These are phyloP conservation scores for Pipistrellus nathusii DNA, from an alignment of 2,797 vertebrate genomes.

Conservation along the genomic window DNA sequence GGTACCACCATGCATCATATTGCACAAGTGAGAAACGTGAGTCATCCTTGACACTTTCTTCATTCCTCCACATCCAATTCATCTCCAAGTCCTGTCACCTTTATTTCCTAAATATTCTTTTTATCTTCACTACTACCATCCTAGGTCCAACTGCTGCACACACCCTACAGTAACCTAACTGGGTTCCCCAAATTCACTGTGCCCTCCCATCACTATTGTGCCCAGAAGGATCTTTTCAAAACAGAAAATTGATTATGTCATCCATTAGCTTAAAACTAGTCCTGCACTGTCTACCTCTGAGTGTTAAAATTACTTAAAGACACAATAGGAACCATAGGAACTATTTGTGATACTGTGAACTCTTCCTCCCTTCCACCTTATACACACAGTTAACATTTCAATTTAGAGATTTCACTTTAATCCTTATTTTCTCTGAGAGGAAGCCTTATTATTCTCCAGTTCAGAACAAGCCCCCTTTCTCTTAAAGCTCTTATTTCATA, in stretches of 20 bases:
- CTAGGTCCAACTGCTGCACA: neutral
- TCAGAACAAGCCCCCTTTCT: neutral
- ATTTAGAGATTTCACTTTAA: neutral
- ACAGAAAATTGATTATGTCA: neutral
- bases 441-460: neutral
- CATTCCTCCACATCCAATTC: neutral
- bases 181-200: neutral
- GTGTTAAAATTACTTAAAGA: neutral
- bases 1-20: neutral
- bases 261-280: neutral
- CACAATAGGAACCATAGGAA: neutral
- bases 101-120: neutral
- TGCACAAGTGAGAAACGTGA: neutral
- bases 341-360: neutral
- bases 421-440: neutral
- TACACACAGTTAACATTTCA: neutral
- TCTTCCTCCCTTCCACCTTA: neutral
- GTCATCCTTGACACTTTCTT: neutral
- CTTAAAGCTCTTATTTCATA: neutral
- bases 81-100: neutral
- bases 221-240: conserved; percentile 14
- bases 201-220: neutral
- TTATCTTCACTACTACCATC: neutral
- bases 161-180: neutral
- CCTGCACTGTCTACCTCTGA: neutral